phyloP scores from a whole-genome alignment of 2,797 vertebrate genomes.

The Rhyacichthys aspro region DNA sequence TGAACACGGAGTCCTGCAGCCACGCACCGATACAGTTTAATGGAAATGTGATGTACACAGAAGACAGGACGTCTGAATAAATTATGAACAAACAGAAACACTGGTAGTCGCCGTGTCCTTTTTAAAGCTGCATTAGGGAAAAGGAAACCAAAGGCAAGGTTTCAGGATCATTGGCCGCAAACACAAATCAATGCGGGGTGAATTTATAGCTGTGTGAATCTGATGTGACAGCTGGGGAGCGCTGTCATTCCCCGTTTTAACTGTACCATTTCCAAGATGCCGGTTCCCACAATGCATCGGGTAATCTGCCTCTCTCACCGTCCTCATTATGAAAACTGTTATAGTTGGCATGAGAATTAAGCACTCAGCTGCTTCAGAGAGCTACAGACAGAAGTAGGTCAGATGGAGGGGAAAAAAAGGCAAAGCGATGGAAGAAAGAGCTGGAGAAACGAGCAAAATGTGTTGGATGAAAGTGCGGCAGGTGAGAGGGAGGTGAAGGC shows the following conservation, averaged over 20 bases:
- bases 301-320: conserved; percentile 46
- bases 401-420: conserved; percentile 40
- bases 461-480: conserved; percentile 35
- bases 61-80: conserved; percentile 25
- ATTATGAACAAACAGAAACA: conserved; percentile 38
- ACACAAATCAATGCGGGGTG: not conserved
- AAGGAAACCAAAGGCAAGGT: too few relatives aligned
- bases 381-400: conserved; percentile 74
- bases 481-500: conserved; percentile 19
- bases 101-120: too few relatives aligned
- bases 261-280: conserved; percentile 33
- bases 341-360: conserved; percentile 73
- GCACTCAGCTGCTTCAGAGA: conserved; percentile 58
- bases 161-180: conserved; percentile 4
- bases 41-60: conserved; percentile 28
- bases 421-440: conserved; percentile 14
- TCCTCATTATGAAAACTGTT: conserved; percentile 77
- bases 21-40: conserved; percentile 19
- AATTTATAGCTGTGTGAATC: conserved; percentile 4
- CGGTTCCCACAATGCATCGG: conserved; percentile 28
- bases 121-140: too few relatives aligned
- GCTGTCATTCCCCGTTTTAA: conserved; percentile 22
- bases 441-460: conserved; percentile 1
- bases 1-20: conserved; percentile 12
- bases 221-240: conserved; percentile 15